A percentile compares a stretch with the other conserved stretches of the same genome.
phyloP scores from a whole-genome alignment of 2,888 invertebrate species.

The Heteromyza rotundicornis region DNA sequence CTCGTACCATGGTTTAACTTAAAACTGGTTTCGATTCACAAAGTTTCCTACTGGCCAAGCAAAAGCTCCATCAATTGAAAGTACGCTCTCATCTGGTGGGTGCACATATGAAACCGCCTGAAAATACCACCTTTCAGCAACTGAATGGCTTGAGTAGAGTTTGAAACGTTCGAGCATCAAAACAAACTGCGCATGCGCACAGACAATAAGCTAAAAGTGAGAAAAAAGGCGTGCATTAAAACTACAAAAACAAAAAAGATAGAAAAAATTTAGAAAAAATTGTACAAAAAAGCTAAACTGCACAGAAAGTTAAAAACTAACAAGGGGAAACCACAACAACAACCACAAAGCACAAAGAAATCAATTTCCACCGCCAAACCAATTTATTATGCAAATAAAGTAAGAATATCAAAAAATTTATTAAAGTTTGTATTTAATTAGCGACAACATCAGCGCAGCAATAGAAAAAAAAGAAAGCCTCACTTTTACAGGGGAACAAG shows the following conservation, averaged over 20 bases:
- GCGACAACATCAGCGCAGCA: background rate
- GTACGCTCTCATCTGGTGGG: too few species aligned
- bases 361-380: slow-evolving; percentile 27
- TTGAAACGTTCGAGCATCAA: slow-evolving; percentile 31
- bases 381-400: slow-evolving; percentile 36
- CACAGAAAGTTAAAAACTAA: slow-evolving; percentile 1
- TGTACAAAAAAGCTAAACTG: background rate
- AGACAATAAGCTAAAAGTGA: background rate
- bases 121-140: too few species aligned
- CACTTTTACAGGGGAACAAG: too few species aligned
- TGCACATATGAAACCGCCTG: background rate
- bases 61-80: too few species aligned
- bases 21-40: too few species aligned
- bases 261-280: background rate
- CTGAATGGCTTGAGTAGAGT: slow-evolving; percentile 22
- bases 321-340: background rate
- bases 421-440: background rate
- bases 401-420: background rate
- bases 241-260: background rate
- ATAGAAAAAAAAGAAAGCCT: background rate
- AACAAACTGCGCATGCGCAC: slow-evolving; percentile 28
- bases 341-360: slow-evolving; percentile 20
- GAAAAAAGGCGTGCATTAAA: background rate
- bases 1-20: too few species aligned
- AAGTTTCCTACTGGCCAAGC: background rate